Evolutionary conservation across 1,140 invertebrate species (phyloP).

Genomic region (Bombus balteatus): DNA sequence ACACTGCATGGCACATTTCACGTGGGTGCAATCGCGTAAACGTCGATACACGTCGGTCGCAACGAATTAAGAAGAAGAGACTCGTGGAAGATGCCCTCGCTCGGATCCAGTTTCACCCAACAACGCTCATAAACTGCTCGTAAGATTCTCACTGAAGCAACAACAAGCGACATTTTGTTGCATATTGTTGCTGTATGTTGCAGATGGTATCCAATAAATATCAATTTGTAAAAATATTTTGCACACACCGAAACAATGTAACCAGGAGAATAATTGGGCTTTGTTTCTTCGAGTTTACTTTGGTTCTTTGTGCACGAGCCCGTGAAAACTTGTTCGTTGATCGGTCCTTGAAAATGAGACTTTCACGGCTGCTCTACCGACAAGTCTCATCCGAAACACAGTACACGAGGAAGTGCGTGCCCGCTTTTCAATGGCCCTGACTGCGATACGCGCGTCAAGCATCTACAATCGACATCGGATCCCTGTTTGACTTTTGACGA

Average conservation of each 20-base stretch:
- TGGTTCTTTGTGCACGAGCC: not conserved
- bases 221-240: too few relatives aligned
- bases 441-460: not conserved
- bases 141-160: too few relatives aligned
- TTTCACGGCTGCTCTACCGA: constrained; percentile 22
- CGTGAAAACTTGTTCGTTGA: not conserved
- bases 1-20: constrained; percentile 36
- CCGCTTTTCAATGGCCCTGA: constrained; percentile 36
- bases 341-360: not conserved
- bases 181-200: too few relatives aligned
- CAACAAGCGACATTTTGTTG: too few relatives aligned
- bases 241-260: too few relatives aligned
- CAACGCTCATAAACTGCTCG: not conserved
- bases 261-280: not conserved
- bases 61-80: not conserved
- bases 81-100: too few relatives aligned
- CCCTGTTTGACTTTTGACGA: not conserved
- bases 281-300: not conserved
- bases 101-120: not conserved
- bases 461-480: constrained; percentile 10
- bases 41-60: not conserved
- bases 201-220: too few relatives aligned
- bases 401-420: constrained; percentile 45
- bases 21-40: constrained; percentile 50
- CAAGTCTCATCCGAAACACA: constrained; percentile 45